These are phyloP conservation scores for Temnothorax longispinosus DNA, from an alignment of 1,140 invertebrate species.

Conservation along the genomic window DNA sequence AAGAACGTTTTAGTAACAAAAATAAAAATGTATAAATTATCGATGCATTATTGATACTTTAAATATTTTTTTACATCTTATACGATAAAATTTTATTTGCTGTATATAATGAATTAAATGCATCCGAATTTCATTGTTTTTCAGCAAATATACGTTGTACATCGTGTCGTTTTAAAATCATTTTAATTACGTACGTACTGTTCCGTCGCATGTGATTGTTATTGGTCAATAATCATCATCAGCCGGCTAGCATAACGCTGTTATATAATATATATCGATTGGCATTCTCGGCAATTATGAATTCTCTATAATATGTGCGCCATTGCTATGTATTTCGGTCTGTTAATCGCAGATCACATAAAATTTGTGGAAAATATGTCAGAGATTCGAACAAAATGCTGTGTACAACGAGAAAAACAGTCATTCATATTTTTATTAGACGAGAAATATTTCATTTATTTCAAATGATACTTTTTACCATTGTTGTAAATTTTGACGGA, in stretches of 20 bases:
- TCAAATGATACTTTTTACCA: constrained; percentile 3
- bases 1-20: neutral
- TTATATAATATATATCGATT: constrained; percentile 70
- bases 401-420: neutral
- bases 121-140: constrained; percentile 8
- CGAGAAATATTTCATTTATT: neutral
- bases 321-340: constrained; percentile 45
- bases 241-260: constrained; percentile 61
- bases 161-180: constrained; percentile 59
- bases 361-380: neutral
- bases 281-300: constrained; percentile 74
- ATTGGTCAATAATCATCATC: constrained; percentile 74
- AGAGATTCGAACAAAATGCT: neutral
- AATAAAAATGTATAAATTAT: neutral
- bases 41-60: neutral
- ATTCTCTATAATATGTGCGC: constrained; percentile 64
- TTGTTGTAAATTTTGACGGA: neutral
- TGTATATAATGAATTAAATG: constrained; percentile 7
- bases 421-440: neutral
- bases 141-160: constrained; percentile 39
- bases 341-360: constrained; percentile 11
- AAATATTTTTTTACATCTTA: constrained; percentile 1
- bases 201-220: constrained; percentile 66
- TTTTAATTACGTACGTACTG: constrained; percentile 64
- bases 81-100: neutral